phyloP scores from a whole-genome alignment of 2,797 vertebrate genomes.

The Liasis olivaceus region DNA sequence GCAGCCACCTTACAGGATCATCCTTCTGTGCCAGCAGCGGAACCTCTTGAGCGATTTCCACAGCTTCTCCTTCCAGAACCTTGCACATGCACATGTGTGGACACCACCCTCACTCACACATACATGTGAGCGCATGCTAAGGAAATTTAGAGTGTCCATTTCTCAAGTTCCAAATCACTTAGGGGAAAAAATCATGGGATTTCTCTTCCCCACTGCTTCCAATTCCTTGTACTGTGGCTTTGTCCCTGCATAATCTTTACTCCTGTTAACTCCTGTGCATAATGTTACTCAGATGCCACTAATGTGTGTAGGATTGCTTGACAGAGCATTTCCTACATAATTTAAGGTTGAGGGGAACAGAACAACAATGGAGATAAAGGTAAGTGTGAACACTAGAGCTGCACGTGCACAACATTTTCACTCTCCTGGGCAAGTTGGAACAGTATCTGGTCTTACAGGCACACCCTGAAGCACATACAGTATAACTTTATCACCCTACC shows the following conservation, averaged over 20 bases:
- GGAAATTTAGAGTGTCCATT: background rate
- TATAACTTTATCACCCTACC: constrained; percentile 10
- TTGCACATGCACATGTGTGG: background rate
- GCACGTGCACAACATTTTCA: background rate
- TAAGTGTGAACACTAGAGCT: background rate
- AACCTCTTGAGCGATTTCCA: background rate
- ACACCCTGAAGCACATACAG: background rate
- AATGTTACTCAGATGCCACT: background rate
- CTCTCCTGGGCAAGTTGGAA: background rate
- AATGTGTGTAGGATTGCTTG: constrained; percentile 2
- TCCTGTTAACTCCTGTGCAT: constrained; percentile 30
- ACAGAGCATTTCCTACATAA: background rate
- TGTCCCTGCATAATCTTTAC: constrained; percentile 29
- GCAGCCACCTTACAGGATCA: background rate
- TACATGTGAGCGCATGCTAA: background rate
- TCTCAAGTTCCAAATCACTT: background rate
- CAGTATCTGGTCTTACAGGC: constrained; percentile 43
- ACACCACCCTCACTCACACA: background rate
- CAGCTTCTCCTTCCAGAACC: background rate
- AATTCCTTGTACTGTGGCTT: constrained; percentile 1
- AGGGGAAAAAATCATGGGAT: constrained; percentile 16
- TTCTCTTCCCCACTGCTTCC: background rate
- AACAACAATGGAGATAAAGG: background rate
- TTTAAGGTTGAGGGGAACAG: background rate
- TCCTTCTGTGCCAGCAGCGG: background rate